Conservation (phyloP, 2,797 vertebrate genomes). For the Poecilia wingei region DNA sequence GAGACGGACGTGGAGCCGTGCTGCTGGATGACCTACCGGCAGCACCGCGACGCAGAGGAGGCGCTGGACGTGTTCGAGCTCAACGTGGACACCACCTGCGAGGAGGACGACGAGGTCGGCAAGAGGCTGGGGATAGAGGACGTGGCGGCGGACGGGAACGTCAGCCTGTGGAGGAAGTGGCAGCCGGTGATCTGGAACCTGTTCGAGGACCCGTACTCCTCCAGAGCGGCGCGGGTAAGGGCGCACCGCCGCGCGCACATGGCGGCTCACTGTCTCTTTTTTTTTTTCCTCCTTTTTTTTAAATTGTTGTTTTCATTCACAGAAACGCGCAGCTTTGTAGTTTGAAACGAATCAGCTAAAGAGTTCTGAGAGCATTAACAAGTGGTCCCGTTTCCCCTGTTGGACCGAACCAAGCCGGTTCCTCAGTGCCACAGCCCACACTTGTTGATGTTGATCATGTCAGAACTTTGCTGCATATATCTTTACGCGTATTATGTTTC, state of each 20-base stretch:
- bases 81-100: slow-evolving; percentile 79
- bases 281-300: too few species aligned
- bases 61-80: slow-evolving; percentile 96
- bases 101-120: slow-evolving; percentile 83
- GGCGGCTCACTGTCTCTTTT: too few species aligned
- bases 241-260: slow-evolving; percentile 30
- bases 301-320: slow-evolving; percentile 4
- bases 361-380: background rate
- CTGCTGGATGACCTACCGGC: slow-evolving; percentile 98
- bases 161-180: slow-evolving; percentile 90
- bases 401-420: background rate
- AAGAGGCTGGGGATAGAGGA: slow-evolving; percentile 91
- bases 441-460: background rate
- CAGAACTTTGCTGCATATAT: background rate
- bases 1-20: slow-evolving; percentile 98
- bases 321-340: background rate
- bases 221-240: slow-evolving; percentile 96
- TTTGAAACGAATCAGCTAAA: background rate
- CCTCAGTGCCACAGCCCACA: background rate
- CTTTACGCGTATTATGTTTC: background rate
- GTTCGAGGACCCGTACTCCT: slow-evolving; percentile 99
- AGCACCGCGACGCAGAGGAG: slow-evolving; percentile 96
- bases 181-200: slow-evolving; percentile 95
- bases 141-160: slow-evolving; percentile 80
- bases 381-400: background rate